Evolutionary conservation across 2,113 vertebrate genomes (phyloP).

Genomic region (Piliocolobus tephrosceles): DNA sequence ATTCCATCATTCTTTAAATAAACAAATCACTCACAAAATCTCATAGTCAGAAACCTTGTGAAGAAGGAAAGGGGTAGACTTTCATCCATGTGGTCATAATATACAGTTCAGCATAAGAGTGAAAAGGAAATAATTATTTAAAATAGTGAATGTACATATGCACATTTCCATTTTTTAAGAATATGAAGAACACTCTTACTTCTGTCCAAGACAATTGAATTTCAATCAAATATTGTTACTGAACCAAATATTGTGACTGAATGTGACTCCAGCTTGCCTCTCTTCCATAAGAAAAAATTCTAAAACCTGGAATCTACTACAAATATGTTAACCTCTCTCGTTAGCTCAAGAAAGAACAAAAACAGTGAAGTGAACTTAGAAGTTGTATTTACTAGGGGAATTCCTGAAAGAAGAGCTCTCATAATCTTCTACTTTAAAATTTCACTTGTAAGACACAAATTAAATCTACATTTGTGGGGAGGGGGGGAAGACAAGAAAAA

Average conservation of each 20-base stretch:
- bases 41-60: neutral
- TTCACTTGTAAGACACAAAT: neutral
- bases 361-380: neutral
- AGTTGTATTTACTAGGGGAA: neutral
- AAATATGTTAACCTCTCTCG: neutral
- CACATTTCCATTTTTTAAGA: neutral
- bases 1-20: conserved; percentile 7
- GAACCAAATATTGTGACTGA: neutral
- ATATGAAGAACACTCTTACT: neutral
- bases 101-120: neutral
- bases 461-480: neutral
- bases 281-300: neutral
- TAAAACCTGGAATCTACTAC: neutral
- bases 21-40: conserved; percentile 23
- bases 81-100: neutral
- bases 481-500: neutral
- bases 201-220: neutral
- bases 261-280: neutral
- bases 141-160: neutral
- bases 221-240: neutral
- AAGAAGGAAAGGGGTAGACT: neutral
- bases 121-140: neutral
- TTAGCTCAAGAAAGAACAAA: neutral
- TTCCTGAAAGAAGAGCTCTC: neutral
- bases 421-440: conserved; percentile 7